Conservation (phyloP, 2,888 invertebrate species). For the Lasioglossum leucozonium region DNA sequence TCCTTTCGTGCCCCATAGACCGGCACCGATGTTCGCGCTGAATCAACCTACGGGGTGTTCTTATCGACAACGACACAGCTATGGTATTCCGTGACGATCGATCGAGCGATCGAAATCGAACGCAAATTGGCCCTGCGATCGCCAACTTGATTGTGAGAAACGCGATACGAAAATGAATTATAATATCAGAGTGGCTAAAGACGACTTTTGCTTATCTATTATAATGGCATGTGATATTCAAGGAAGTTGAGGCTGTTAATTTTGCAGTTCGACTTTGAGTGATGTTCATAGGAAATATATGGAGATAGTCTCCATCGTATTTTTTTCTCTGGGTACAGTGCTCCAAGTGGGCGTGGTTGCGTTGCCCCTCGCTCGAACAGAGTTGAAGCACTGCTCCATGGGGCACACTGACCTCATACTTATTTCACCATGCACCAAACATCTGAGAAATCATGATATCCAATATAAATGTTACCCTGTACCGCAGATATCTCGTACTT, state of each 20-base stretch:
- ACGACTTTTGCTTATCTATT: neutral
- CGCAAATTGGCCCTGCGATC: neutral
- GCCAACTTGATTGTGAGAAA: neutral
- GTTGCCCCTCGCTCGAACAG: neutral
- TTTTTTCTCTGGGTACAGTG: neutral
- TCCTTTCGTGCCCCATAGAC: constrained; percentile 57
- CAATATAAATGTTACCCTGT: neutral
- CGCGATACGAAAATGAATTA: neutral
- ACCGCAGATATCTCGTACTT: neutral
- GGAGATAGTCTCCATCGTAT: neutral
- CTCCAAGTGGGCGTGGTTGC: neutral
- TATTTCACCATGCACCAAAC: too few relatives aligned
- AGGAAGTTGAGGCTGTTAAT: neutral
- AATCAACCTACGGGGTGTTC: constrained; percentile 36
- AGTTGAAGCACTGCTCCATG: neutral
- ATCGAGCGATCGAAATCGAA: neutral
- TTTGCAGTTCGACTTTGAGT: neutral
- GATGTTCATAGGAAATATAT: neutral
- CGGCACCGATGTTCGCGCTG: constrained; percentile 25
- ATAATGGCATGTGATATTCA: neutral
- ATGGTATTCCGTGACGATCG: neutral
- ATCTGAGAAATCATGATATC: neutral
- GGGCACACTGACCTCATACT: neutral
- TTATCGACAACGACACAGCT: neutral
- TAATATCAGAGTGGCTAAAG: neutral